A percentile compares a stretch with the other conserved stretches of the same genome.
phyloP scores from a whole-genome alignment of 2,113 vertebrate species.

The Thunnus thynnus region DNA sequence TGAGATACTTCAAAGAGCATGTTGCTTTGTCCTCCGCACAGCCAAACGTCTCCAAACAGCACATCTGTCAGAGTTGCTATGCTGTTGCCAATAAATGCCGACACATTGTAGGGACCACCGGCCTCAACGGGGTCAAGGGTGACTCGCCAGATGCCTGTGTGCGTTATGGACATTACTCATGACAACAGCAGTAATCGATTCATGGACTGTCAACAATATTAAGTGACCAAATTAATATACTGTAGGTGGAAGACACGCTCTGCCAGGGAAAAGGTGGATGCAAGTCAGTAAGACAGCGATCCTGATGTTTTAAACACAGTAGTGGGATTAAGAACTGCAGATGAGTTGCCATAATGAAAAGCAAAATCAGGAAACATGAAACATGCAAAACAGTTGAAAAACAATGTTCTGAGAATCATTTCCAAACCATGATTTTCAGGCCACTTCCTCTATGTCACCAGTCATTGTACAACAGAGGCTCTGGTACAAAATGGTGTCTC shows the following conservation, averaged over 20 bases:
- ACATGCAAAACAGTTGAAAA: no score
- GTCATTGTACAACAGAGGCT: neutral
- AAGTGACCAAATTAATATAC: neutral
- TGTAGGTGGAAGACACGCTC: neutral
- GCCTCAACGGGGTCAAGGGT: conserved; percentile 85
- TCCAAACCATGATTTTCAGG: neutral
- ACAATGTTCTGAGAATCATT: no score
- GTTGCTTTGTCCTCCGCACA: conserved; percentile 96
- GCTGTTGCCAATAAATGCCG: conserved; percentile 56
- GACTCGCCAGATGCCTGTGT: conserved; percentile 84
- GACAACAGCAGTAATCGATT: no score
- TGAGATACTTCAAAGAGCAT: conserved; percentile 89
- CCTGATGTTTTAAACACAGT: neutral
- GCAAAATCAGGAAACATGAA: neutral
- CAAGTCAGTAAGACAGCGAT: no score
- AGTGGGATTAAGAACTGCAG: no score
- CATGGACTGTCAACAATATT: neutral
- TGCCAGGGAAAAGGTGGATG: no score
- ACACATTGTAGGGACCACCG: conserved; percentile 89
- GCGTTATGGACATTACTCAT: neutral
- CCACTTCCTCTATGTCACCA: no score
- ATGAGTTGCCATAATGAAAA: neutral
- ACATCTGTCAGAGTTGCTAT: conserved; percentile 82
- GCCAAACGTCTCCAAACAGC: conserved; percentile 94
- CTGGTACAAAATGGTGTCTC: neutral